Evolutionary conservation across 2,113 vertebrate species (phyloP), one percentile per base, ranked within the genome.

Genomic region (Connochaetes taurinus): DNA sequence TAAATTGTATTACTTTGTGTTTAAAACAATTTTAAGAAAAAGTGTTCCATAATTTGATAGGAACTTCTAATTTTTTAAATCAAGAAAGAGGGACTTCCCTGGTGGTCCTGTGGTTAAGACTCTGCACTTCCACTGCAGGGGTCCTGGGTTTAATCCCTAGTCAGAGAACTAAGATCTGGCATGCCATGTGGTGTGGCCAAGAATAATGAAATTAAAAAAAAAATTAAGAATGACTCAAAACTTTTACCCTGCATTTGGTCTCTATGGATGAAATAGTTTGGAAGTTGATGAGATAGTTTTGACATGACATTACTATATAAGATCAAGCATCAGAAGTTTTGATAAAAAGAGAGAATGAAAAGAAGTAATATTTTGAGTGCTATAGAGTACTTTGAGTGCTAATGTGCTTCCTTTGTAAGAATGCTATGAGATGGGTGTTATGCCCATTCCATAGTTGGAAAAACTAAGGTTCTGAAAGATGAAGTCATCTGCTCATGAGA

Each of bases 51-150:
- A 80, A 50, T 84, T 60, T 50, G 47, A 58, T 40, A 50, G 78
- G 85, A 93, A 89, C 33, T 64, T 97, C 40, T n/a, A 78, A 53
- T 25, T 86, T 97, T 93, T 83, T 43, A 90, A 80, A 80, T 88
- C n/a, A 64, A 80, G 45, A 92, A 90, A 87, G 55, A 87, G 15
- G 4, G 43, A 31, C 43, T 80, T 76, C 12, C 71, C 23, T 76
- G 71, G 71, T 7, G 1, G 23, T 43, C 21, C 71, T 43, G 71
- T 14, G 12, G 36, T 76, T 76, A 74, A 74, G 36, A 76, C 36
- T 43, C 36, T 25, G 23, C 3, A 40, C 36, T 43, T 47, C 43
- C 27, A 17, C 27, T 47, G 76, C 8, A 47, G 43, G 27, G 76
- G 15, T 29, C 14, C 43, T 6, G 8, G 76, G 15, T 47, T 47